Conservation (phyloP, 2,113 vertebrate species). For the Ammodytes marinus region DNA sequence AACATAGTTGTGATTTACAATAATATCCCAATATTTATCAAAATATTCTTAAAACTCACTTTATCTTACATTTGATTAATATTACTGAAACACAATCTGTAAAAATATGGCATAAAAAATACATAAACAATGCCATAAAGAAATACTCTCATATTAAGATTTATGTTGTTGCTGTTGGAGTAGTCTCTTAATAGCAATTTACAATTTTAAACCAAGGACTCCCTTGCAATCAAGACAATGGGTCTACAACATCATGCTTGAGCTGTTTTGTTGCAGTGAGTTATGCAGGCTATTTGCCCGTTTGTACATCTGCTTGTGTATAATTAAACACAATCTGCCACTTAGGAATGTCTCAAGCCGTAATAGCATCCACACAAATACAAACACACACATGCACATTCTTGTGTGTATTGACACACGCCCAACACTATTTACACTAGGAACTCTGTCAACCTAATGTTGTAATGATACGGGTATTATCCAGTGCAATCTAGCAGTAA, state of each 20-base stretch:
- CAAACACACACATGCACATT: slow-evolving; percentile 38
- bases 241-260: slow-evolving; percentile 34
- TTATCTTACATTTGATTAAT: no score
- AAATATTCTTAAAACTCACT: no score
- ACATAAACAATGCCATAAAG: background rate
- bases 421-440: slow-evolving; percentile 49
- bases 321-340: slow-evolving; percentile 78
- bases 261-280: slow-evolving; percentile 60
- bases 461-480: slow-evolving; percentile 83
- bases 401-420: slow-evolving; percentile 51
- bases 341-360: slow-evolving; percentile 64
- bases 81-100: no score
- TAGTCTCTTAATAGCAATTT: background rate
- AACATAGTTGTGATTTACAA: no score
- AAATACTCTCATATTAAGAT: slow-evolving; percentile 6
- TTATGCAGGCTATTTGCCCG: slow-evolving; percentile 64
- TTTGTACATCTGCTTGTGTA: slow-evolving; percentile 73
- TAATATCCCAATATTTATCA: no score
- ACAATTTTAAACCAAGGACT: background rate
- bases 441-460: slow-evolving; percentile 74
- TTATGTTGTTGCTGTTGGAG: slow-evolving; percentile 15
- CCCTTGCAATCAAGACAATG: background rate
- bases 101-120: background rate
- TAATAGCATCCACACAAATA: slow-evolving; percentile 50
- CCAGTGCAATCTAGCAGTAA: slow-evolving; percentile 81